A percentile compares a stretch with the other conserved stretches of the same genome.
phyloP scores from a whole-genome alignment of 35 echinoderm and acorn worm species.

The Heliocidaris tuberculata region DNA sequence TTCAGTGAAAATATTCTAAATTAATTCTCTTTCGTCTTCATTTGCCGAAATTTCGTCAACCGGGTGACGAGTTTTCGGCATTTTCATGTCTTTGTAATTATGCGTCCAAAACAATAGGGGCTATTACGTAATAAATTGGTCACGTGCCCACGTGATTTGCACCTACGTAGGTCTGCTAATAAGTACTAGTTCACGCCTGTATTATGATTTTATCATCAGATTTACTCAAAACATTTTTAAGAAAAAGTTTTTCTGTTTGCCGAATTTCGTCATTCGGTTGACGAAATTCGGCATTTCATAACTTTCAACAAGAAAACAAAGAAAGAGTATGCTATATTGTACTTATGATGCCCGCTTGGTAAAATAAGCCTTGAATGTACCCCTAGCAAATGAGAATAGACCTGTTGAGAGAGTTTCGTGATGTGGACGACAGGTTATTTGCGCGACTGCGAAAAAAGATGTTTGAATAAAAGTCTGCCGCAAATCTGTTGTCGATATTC shows the following conservation, averaged over 20 bases:
- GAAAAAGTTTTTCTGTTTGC: conserved; percentile 18
- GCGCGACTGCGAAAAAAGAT: background rate
- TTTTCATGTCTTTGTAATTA: background rate
- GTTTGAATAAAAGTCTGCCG: conserved; percentile 2
- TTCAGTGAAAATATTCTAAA: background rate
- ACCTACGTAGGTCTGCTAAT: background rate
- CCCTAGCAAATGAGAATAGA: background rate
- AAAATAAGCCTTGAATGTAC: background rate
- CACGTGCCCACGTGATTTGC: background rate
- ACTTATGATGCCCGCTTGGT: background rate
- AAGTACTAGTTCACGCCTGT: background rate
- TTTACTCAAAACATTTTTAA: background rate
- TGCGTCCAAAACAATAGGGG: conserved; percentile 16
- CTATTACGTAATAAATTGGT: conserved; percentile 40
- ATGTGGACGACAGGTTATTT: background rate
- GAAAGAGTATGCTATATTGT: background rate
- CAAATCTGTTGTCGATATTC: conserved; percentile 20
- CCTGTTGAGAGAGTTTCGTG: background rate
- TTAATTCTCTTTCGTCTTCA: background rate
- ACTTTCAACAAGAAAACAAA: background rate
- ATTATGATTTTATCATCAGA: background rate
- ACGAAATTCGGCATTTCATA: conserved; percentile 41
- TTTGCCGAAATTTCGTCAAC: conserved; percentile 37
- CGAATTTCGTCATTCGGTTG: conserved; percentile 32
- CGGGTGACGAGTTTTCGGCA: conserved; percentile 45